Percentiles rank a stretch among this genome's conserved stretches.
Evolutionary conservation across 2,113 vertebrate genomes (phyloP).

Genomic region (Mustelus asterias): DNA sequence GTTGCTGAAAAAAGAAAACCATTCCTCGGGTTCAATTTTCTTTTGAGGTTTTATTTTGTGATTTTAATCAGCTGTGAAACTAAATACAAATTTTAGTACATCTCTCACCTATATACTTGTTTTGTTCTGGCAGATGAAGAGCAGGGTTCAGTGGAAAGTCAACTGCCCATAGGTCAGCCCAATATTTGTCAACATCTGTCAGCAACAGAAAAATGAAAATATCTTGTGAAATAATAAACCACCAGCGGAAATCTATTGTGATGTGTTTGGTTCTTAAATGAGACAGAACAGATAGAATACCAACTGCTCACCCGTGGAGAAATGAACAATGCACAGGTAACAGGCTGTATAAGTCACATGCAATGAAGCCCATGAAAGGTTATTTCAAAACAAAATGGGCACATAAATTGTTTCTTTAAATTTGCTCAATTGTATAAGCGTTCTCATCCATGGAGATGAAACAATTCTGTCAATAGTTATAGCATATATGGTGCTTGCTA

Average conservation of each 20-base stretch:
- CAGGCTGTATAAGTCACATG: background rate
- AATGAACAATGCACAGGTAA: background rate
- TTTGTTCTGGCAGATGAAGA: slow-evolving; percentile 84
- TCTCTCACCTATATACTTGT: slow-evolving; percentile 87
- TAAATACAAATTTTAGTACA: background rate
- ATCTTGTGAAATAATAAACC: background rate
- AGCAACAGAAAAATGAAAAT: slow-evolving; percentile 34
- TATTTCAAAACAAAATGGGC: background rate
- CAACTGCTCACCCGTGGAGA: background rate
- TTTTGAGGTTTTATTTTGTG: background rate
- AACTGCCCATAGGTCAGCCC: slow-evolving; percentile 73
- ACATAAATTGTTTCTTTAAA: background rate
- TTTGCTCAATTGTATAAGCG: background rate
- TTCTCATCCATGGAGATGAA: background rate
- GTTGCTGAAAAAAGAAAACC: slow-evolving; percentile 61
- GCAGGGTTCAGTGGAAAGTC: slow-evolving; percentile 72
- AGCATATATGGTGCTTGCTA: too few species aligned
- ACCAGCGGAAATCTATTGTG: background rate
- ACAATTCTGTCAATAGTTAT: background rate
- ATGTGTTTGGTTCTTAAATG: background rate
- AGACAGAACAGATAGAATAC: background rate
- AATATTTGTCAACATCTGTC: slow-evolving; percentile 72
- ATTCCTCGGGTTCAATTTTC: background rate
- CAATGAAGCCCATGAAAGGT: background rate
- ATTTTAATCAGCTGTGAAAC: background rate